phyloP scores from a whole-genome alignment of 1,140 invertebrate species.

The Hypothenemus hampei region DNA sequence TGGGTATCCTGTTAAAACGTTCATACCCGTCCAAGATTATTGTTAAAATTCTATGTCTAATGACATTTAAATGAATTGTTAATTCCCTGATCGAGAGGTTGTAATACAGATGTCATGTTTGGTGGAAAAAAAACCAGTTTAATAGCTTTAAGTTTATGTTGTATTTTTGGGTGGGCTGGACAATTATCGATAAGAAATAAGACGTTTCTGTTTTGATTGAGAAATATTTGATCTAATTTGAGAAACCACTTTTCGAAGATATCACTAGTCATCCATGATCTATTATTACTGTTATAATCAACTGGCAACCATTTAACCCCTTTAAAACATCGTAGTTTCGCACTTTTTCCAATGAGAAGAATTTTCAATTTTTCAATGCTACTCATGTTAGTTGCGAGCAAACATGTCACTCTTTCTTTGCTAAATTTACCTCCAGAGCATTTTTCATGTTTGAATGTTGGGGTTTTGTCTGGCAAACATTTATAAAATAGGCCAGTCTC shows the following conservation, averaged over 20 bases:
- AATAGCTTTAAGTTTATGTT: conserved; percentile 29
- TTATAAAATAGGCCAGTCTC: conserved; percentile 48
- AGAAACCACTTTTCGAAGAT: conserved; percentile 33
- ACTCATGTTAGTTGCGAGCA: conserved; percentile 44
- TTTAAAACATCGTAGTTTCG: conserved; percentile 47
- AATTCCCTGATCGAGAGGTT: conserved; percentile 22
- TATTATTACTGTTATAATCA: conserved; percentile 45
- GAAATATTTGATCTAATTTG: conserved; percentile 39
- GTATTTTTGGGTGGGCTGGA: conserved; percentile 33
- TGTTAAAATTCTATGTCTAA: conserved; percentile 18
- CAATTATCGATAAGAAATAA: conserved; percentile 50
- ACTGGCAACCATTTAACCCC: conserved; percentile 39
- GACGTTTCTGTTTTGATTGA: conserved; percentile 43
- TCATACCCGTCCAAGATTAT: conserved; percentile 8
- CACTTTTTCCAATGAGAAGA: conserved; percentile 48
- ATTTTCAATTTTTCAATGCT: conserved; percentile 47
- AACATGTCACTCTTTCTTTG: conserved; percentile 45
- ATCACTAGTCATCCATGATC: conserved; percentile 46
- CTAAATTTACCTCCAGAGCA: conserved; percentile 45
- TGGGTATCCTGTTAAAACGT: neutral
- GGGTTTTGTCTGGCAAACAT: conserved; percentile 43
- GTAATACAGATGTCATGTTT: conserved; percentile 19
- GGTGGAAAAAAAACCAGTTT: neutral
- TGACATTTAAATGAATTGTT: conserved; percentile 16
- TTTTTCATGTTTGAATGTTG: conserved; percentile 25